Evolutionary conservation across 2,888 invertebrate species (phyloP), one percentile per base, ranked within the genome.

Genomic region (Phorcus lineatus): DNA sequence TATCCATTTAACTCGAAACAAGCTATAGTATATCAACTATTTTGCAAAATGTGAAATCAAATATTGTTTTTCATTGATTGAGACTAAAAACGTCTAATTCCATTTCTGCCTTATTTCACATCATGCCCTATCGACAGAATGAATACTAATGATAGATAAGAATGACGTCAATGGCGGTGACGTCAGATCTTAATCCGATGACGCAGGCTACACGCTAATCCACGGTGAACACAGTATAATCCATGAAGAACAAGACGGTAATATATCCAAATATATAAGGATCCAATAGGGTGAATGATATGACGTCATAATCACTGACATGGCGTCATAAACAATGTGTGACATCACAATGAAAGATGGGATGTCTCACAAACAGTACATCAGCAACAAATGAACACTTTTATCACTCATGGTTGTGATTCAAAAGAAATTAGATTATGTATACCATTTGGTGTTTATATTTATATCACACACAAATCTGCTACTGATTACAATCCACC

Each of bases 221-320:
- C 62, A 24, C 24, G 24, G 31, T 62, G 31, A 62, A 62, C 62
- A 62, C 62, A 62, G 62, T 31, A 62, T 62, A 6, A 62, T 62
- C 62, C 62, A 62, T 31, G 28, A 62, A 22, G 62, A 62, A 62
- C 62, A 62, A 24, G 62, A 62, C 62, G 57, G 62, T 13, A 28
- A 62, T 62, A 62, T 62, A 62, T 62, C 62, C 62, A 62, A 62
- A 62, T 62, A 62, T 62, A 62, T 62, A 62, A 31, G 62, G 24
- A 62, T 62, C 62, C 62, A 31, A 16, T 13, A 62, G 16, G 62
- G 31, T 62, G 62, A 62, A 62, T 7, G 22, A 13, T 24, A 31
- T 62, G 62, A 62, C 16, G 62, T 62, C 62, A 62, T 62, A 13
- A 62, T 28, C 28, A 62, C 31, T 24, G n/a, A 24, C 24, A 31